Evolutionary conservation across 2,888 invertebrate genomes (phyloP).

Genomic region (Stenurella melanura): DNA sequence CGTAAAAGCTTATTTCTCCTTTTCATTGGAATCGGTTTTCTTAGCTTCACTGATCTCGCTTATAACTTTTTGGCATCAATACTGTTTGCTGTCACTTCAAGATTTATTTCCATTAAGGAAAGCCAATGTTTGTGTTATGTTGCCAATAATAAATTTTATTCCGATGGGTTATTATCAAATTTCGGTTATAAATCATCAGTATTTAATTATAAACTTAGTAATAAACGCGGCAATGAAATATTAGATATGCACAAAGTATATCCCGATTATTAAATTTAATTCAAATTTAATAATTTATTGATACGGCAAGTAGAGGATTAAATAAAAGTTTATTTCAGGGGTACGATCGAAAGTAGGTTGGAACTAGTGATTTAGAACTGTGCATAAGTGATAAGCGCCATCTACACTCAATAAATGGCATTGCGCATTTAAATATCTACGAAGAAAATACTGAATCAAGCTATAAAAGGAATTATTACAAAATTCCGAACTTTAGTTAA

Average conservation of each 20-base stretch:
- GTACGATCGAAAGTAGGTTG: not conserved
- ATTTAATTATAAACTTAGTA: constrained; percentile 9
- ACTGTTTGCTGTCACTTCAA: constrained; percentile 15
- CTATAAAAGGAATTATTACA: too few species aligned
- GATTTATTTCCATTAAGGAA: constrained; percentile 26
- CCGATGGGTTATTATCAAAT: constrained; percentile 14
- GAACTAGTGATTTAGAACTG: too few species aligned
- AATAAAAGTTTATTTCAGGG: not conserved
- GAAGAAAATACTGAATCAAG: too few species aligned
- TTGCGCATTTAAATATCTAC: too few species aligned
- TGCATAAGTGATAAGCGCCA: too few species aligned
- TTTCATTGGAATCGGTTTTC: constrained; percentile 16
- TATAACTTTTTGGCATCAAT: constrained; percentile 24
- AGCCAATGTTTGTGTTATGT: constrained; percentile 13
- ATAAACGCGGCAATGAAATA: not conserved
- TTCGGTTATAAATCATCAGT: constrained; percentile 4
- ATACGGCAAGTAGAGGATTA: not conserved
- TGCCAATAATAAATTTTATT: constrained; percentile 29
- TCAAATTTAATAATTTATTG: not conserved
- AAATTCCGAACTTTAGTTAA: too few species aligned
- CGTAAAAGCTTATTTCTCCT: constrained; percentile 8
- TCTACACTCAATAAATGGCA: too few species aligned
- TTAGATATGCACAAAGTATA: not conserved
- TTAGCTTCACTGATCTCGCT: constrained; percentile 18
- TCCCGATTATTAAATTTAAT: not conserved